phyloP scores from a whole-genome alignment of 2,797 vertebrate species.

The Pampus argenteus region DNA sequence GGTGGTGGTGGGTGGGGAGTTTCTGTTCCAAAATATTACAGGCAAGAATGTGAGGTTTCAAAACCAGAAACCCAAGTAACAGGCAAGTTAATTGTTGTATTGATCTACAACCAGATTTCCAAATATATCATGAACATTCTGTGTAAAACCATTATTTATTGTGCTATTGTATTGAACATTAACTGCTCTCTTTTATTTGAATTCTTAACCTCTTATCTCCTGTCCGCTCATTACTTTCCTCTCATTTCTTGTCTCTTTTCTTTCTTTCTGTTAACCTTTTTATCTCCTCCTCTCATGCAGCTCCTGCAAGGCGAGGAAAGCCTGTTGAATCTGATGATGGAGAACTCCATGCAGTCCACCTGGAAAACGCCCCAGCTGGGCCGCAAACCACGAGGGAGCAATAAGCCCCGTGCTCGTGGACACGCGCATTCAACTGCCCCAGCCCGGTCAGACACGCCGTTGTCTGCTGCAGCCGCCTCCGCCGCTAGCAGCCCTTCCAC shows the following conservation, averaged over 20 bases:
- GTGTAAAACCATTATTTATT: neutral
- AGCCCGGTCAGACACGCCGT: constrained; percentile 60
- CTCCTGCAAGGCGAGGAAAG: constrained; percentile 95
- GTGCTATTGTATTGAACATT: neutral
- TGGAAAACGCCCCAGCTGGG: constrained; percentile 91
- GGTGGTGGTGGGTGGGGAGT: constrained; percentile 35
- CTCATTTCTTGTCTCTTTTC: neutral
- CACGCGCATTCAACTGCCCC: constrained; percentile 69
- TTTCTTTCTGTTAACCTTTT: neutral
- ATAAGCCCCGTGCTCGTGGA: constrained; percentile 81
- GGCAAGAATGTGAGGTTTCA: constrained; percentile 19
- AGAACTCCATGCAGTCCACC: constrained; percentile 91
- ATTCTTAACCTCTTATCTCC: neutral
- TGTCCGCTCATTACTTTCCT: neutral
- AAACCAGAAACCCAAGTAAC: constrained; percentile 9
- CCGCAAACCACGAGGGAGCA: constrained; percentile 85
- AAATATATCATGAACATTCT: neutral
- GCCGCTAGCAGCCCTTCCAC: constrained; percentile 70
- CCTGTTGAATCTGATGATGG: constrained; percentile 95
- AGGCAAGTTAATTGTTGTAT: constrained; percentile 7
- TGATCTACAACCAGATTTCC: neutral
- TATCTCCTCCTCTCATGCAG: constrained; percentile 46
- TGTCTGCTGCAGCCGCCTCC: constrained; percentile 48
- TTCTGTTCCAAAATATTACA: constrained; percentile 30
- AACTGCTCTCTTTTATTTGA: neutral